These are phyloP conservation scores for Rissa tridactyla DNA, from an alignment of 2,113 vertebrate species.

Conservation along the genomic window DNA sequence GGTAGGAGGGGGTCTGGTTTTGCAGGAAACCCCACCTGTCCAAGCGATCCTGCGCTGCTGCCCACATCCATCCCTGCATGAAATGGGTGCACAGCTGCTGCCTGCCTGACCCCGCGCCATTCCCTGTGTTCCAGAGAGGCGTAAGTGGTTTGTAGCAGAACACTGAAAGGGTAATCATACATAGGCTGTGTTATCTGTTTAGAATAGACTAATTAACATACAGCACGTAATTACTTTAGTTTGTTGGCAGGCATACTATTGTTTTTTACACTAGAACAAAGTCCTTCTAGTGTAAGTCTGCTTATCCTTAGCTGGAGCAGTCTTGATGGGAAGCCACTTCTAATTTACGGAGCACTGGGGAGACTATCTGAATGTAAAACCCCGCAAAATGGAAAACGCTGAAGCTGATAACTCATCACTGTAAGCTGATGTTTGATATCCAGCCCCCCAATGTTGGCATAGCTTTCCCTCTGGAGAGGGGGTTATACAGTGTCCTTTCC, in stretches of 20 bases:
- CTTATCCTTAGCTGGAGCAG: background rate
- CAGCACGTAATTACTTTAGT: background rate
- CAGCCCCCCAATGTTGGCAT: background rate
- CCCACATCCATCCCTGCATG: no score
- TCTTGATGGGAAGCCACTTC: background rate
- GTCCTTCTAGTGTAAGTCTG: background rate
- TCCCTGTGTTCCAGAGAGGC: background rate
- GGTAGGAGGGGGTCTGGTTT: background rate
- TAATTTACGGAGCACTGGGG: background rate
- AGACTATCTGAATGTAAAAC: background rate
- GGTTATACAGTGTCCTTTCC: background rate
- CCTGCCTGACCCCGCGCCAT: background rate
- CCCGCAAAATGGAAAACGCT: background rate
- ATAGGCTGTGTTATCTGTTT: background rate
- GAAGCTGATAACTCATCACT: background rate
- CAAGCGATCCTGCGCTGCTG: background rate
- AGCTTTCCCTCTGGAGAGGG: background rate
- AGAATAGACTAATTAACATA: background rate
- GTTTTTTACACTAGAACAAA: background rate
- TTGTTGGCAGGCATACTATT: background rate
- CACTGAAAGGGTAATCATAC: background rate
- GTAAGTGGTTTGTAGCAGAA: background rate
- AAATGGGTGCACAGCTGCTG: background rate
- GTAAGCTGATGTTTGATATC: background rate
- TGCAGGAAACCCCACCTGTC: no score